Conservation (phyloP, 2,888 invertebrate species). For the Cerastoderma edule region DNA sequence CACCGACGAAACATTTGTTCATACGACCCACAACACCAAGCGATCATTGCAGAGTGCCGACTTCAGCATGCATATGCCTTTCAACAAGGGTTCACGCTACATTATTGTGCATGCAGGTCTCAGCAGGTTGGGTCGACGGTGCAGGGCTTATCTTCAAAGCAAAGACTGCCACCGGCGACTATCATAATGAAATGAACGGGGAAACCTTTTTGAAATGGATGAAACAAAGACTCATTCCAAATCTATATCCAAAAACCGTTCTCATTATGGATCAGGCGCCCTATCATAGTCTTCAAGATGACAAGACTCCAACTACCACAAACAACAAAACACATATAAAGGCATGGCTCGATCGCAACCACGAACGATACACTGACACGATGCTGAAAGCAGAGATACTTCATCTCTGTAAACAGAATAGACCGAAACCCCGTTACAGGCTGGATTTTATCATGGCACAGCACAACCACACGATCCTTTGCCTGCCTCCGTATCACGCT, state of each 20-base stretch:
- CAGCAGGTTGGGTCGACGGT: constrained; percentile 7
- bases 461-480: constrained; percentile 23
- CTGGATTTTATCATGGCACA: constrained; percentile 17
- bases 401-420: constrained; percentile 14
- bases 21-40: not conserved
- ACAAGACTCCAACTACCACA: constrained; percentile 30
- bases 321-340: constrained; percentile 25
- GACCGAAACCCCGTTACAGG: constrained; percentile 2
- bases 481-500: not conserved
- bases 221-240: constrained; percentile 25
- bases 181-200: constrained; percentile 40
- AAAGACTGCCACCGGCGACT: constrained; percentile 27
- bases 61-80: not conserved
- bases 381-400: constrained; percentile 35
- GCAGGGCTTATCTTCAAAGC: constrained; percentile 28
- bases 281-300: constrained; percentile 30
- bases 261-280: constrained; percentile 30
- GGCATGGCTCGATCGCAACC: constrained; percentile 17
- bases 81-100: constrained; percentile 13
- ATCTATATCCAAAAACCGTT: constrained; percentile 12
- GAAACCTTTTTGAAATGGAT: constrained; percentile 33
- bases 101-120: constrained; percentile 34
- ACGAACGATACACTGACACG: not conserved
- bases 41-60: not conserved
- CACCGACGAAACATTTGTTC: constrained; percentile 15